These are phyloP conservation scores for Pseudorectes ferrugineus DNA, from an alignment of 2,113 vertebrate species.

Conservation along the genomic window DNA sequence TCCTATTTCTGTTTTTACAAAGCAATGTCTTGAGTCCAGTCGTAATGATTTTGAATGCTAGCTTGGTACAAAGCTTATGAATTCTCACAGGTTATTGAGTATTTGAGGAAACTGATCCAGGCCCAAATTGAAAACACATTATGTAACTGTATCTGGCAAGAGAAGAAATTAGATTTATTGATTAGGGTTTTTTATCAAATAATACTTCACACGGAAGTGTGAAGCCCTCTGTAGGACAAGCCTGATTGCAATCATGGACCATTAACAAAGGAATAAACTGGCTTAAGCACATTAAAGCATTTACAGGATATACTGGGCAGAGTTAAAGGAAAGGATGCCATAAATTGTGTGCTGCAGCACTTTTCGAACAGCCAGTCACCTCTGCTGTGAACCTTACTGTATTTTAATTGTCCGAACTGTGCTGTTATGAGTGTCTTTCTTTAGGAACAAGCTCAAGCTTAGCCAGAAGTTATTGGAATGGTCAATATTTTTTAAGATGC, in stretches of 20 bases:
- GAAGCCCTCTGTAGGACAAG: background rate
- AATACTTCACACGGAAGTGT: constrained; percentile 1
- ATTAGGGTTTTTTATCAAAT: constrained; percentile 46
- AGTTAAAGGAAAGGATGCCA: constrained; percentile 41
- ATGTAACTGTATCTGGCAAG: constrained; percentile 9
- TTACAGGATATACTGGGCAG: constrained; percentile 22
- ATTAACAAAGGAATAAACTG: constrained; percentile 49
- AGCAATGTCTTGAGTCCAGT: background rate
- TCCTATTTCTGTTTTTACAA: background rate
- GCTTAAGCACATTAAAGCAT: constrained; percentile 35
- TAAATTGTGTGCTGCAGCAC: constrained; percentile 38
- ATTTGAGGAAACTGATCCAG: constrained; percentile 8
- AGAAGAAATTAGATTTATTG: constrained; percentile 43
- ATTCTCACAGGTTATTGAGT: background rate
- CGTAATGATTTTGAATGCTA: background rate
- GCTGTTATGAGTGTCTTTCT: background rate
- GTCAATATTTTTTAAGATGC: background rate
- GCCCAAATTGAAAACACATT: constrained; percentile 14
- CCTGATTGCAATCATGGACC: background rate
- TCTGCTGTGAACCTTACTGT: background rate
- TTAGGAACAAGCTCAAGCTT: background rate
- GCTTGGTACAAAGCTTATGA: background rate
- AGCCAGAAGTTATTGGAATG: constrained; percentile 16
- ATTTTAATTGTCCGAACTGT: background rate
- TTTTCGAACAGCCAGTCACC: constrained; percentile 23